Evolutionary conservation across 2,888 invertebrate genomes (phyloP).

Genomic region (Gastrophysa polygoni): DNA sequence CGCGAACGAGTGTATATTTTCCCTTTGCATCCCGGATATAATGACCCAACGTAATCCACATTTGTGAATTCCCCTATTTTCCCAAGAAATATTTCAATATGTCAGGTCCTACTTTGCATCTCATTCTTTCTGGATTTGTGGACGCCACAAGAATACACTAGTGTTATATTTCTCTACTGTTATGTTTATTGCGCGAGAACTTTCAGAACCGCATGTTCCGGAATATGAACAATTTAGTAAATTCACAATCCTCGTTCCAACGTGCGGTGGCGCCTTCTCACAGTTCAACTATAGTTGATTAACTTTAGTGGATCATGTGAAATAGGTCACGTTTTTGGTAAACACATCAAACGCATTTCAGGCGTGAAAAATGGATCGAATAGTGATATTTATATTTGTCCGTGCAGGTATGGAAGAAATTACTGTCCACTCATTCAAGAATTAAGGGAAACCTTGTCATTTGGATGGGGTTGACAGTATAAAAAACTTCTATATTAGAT

Average conservation of each 20-base stretch:
- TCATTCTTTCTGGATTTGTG: conserved; percentile 51
- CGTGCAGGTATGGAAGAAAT: too few species aligned
- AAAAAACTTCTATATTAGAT: too few species aligned
- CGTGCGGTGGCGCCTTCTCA: too few species aligned
- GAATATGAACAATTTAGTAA: conserved; percentile 7
- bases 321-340: too few species aligned
- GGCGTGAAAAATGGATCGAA: too few species aligned
- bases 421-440: too few species aligned
- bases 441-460: too few species aligned
- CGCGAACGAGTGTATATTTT: conserved; percentile 25
- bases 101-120: conserved; percentile 50
- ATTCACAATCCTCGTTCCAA: background rate
- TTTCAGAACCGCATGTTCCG: conserved; percentile 19
- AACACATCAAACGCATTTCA: too few species aligned
- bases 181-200: conserved; percentile 7
- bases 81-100: conserved; percentile 45
- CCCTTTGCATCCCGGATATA: conserved; percentile 23
- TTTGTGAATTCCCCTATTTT: conserved; percentile 34
- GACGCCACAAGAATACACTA: conserved; percentile 49
- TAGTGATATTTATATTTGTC: too few species aligned
- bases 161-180: conserved; percentile 41
- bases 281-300: too few species aligned
- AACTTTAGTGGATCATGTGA: too few species aligned
- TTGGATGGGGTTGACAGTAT: too few species aligned
- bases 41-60: conserved; percentile 33